These are phyloP conservation scores for Lysandra coridon DNA, from an alignment of 2,888 invertebrate genomes.

Conservation along the genomic window DNA sequence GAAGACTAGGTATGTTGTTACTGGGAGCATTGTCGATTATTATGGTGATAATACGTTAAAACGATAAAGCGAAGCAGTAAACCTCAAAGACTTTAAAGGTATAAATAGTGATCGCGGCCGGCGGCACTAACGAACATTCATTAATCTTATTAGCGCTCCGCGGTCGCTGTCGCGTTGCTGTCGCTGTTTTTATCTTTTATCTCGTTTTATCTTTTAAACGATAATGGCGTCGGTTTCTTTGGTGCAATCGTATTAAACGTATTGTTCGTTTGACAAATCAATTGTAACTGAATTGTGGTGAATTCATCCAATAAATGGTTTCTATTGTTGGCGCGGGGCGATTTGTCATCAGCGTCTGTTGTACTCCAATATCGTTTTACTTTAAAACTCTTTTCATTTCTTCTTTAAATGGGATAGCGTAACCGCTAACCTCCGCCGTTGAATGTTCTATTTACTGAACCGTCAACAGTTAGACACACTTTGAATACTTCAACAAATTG, in stretches of 20 bases:
- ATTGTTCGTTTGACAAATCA: conserved; percentile 28
- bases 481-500: not conserved
- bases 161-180: conserved; percentile 32
- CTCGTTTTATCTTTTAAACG: not conserved
- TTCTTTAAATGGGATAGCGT: not conserved
- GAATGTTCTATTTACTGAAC: not conserved
- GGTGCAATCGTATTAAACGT: conserved; percentile 18
- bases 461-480: not conserved
- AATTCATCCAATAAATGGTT: conserved; percentile 21
- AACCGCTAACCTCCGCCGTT: not conserved
- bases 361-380: conserved; percentile 1
- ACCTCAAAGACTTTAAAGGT: not conserved
- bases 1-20: too few relatives aligned
- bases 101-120: conserved; percentile 30
- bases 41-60: not conserved
- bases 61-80: not conserved
- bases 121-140: conserved; percentile 39
- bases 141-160: conserved; percentile 39
- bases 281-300: conserved; percentile 21
- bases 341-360: conserved; percentile 22
- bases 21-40: not conserved
- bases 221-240: conserved; percentile 24
- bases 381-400: not conserved
- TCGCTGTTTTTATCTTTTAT: conserved; percentile 8
- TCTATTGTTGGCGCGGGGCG: conserved; percentile 1